Percentiles rank a stretch among this genome's conserved stretches.
These are phyloP conservation scores for Chelonoidis abingdonii DNA, from an alignment of 2,113 vertebrate species.

Conservation along the genomic window DNA sequence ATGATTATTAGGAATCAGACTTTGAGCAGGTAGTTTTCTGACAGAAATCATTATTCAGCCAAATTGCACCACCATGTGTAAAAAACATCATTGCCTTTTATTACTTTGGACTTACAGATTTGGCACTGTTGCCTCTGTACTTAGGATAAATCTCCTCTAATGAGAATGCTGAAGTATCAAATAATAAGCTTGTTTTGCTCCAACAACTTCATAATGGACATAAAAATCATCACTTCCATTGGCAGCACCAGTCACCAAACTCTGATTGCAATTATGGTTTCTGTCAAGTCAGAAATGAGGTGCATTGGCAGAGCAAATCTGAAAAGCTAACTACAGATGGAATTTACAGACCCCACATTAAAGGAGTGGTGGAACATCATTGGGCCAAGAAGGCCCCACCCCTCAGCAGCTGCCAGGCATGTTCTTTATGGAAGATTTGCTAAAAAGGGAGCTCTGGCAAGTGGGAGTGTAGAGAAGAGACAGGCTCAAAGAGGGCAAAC, in stretches of 20 bases:
- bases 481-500: neutral
- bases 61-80: neutral
- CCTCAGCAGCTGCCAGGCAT: neutral
- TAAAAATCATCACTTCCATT: neutral
- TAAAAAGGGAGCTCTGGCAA: neutral
- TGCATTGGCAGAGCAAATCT: neutral
- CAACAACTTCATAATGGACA: neutral
- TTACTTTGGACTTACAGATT: slow-evolving; percentile 26
- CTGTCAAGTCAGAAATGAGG: neutral
- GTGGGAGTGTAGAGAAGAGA: neutral
- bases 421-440: neutral
- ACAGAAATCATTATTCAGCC: slow-evolving; percentile 11
- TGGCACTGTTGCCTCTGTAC: neutral
- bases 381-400: neutral
- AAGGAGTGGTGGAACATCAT: neutral
- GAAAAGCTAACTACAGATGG: neutral
- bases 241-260: neutral
- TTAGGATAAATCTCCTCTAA: slow-evolving; percentile 26
- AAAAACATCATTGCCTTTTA: slow-evolving; percentile 17
- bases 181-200: slow-evolving; percentile 21
- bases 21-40: neutral
- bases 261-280: neutral
- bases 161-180: neutral
- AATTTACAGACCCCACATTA: neutral
- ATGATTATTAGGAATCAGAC: neutral